Percentiles rank a stretch among this genome's conserved stretches.
Evolutionary conservation across 2,888 invertebrate species (phyloP).

Genomic region (Peribatodes rhomboidaria): DNA sequence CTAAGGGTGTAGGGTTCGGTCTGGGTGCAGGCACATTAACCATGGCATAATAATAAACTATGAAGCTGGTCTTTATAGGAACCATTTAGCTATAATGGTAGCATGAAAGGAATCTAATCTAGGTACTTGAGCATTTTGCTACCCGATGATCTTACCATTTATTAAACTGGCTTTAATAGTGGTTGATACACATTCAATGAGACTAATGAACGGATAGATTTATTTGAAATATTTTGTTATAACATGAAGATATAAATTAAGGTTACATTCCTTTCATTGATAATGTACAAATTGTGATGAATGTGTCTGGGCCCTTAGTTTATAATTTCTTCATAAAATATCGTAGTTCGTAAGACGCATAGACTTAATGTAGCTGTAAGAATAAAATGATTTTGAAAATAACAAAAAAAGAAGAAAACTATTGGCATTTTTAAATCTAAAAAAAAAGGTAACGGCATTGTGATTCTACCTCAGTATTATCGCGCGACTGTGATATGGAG

Average conservation of each 20-base stretch:
- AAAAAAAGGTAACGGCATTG: constrained; percentile 76
- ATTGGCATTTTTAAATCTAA: constrained; percentile 51
- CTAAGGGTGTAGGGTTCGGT: constrained; percentile 96
- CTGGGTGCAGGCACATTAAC: constrained; percentile 96
- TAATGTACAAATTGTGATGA: constrained; percentile 81
- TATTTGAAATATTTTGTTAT: constrained; percentile 76
- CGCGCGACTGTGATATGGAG: constrained; percentile 64
- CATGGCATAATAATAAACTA: constrained; percentile 89
- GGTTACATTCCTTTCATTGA: constrained; percentile 86
- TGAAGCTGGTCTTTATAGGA: constrained; percentile 82
- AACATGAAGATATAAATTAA: constrained; percentile 84
- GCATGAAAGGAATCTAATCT: constrained; percentile 81
- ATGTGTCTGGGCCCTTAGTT: constrained; percentile 86
- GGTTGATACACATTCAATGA: constrained; percentile 80
- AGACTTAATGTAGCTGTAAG: constrained; percentile 78
- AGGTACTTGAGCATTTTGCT: constrained; percentile 63
- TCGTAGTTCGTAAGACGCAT: constrained; percentile 74
- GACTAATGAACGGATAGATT: constrained; percentile 75
- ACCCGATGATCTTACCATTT: constrained; percentile 80
- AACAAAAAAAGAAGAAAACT: constrained; percentile 55
- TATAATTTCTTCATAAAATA: constrained; percentile 85
- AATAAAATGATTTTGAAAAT: constrained; percentile 59
- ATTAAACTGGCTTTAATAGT: constrained; percentile 86
- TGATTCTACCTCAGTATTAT: constrained; percentile 71
- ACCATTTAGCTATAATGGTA: constrained; percentile 67